Percentiles rank a stretch among this genome's conserved stretches.
These are phyloP conservation scores for Podargus strigoides DNA, from an alignment of 2,797 vertebrate genomes.

Conservation along the genomic window DNA sequence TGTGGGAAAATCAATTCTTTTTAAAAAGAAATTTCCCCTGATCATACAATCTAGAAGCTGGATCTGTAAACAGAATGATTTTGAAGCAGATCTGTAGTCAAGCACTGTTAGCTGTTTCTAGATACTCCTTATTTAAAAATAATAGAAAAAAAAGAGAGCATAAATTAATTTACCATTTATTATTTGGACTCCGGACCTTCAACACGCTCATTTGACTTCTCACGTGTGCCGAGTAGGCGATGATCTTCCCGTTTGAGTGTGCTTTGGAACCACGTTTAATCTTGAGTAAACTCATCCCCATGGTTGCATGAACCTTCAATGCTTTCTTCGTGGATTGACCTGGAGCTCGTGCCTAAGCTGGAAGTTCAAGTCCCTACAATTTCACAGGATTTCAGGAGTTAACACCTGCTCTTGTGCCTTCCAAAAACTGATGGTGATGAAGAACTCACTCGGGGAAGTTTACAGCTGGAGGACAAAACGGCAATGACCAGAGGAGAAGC, in stretches of 20 bases:
- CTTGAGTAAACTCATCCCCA: neutral
- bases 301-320: fast-evolving
- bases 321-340: neutral
- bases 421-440: neutral
- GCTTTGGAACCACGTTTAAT: neutral
- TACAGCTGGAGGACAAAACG: neutral
- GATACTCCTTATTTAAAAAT: neutral
- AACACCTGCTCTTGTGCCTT: neutral
- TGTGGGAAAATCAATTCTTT: neutral
- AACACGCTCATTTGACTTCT: neutral
- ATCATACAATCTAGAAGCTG: neutral
- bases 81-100: neutral
- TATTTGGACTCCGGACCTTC: neutral
- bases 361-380: no score
- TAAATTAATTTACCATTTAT: neutral
- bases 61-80: neutral
- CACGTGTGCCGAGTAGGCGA: no score
- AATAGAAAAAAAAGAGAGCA: neutral
- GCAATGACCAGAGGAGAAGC: neutral
- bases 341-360: neutral
- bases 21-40: neutral
- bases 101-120: neutral
- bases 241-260: fast-evolving
- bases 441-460: neutral
- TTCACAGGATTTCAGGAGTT: neutral